Evolutionary conservation across 2,113 vertebrate species (phyloP).

Genomic region (Lasiurus cinereus): DNA sequence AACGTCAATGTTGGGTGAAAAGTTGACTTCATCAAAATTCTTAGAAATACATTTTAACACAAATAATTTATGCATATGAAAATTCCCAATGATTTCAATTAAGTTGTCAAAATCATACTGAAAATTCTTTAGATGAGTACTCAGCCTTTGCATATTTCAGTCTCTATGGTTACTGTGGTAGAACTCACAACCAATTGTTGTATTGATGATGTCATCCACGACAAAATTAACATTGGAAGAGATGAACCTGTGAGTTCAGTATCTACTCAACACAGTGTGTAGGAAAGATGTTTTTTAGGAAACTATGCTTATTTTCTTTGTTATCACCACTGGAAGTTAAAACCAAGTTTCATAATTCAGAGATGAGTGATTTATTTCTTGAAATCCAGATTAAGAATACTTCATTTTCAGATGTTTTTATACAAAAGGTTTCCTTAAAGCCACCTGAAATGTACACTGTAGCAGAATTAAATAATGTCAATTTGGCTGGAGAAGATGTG

Average conservation of each 20-base stretch:
- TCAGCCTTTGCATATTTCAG: neutral
- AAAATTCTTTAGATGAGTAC: constrained; percentile 8
- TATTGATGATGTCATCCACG: constrained; percentile 60
- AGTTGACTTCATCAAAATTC: neutral
- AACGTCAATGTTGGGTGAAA: neutral
- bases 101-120: constrained; percentile 34
- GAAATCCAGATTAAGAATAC: constrained; percentile 98
- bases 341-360: constrained; percentile 61
- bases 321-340: constrained; percentile 39
- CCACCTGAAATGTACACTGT: constrained; percentile 95
- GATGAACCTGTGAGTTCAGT: neutral
- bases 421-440: constrained; percentile 96
- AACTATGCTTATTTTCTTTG: neutral
- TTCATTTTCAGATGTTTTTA: constrained; percentile 95
- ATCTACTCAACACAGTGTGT: neutral
- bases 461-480: constrained; percentile 92
- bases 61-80: neutral
- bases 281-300: constrained; percentile 53
- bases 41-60: neutral
- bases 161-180: constrained; percentile 20
- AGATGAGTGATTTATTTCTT: constrained; percentile 96
- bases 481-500: constrained; percentile 87
- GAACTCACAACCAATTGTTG: neutral
- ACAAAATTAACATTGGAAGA: neutral
- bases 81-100: neutral